A percentile compares a stretch with the other conserved stretches of the same genome.
These are phyloP conservation scores for Chrysomallon squamiferum DNA, from an alignment of 1,140 invertebrate species.

Conservation along the genomic window DNA sequence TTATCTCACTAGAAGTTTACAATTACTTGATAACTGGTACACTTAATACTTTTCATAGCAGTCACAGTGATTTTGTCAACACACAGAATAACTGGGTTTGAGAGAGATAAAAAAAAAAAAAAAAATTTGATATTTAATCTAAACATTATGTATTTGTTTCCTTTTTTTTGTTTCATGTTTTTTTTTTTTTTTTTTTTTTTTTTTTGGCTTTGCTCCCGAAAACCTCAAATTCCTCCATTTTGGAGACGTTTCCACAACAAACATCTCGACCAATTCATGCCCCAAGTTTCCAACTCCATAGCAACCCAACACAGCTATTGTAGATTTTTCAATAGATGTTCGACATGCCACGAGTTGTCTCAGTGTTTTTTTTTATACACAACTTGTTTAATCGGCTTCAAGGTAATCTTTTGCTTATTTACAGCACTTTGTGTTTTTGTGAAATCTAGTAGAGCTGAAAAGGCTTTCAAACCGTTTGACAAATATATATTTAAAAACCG, in stretches of 20 bases:
- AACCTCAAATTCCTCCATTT: conserved; percentile 13
- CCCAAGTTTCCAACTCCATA: conserved; percentile 1
- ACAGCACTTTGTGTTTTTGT: conserved; percentile 3
- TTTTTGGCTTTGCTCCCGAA: conserved; percentile 7
- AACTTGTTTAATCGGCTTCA: too few species aligned
- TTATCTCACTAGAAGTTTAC: too few species aligned
- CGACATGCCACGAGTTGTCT: background rate
- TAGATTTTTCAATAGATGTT: conserved; percentile 5
- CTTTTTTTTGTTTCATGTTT: too few species aligned
- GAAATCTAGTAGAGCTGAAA: background rate
- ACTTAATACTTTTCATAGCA: too few species aligned
- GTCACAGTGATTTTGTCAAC: too few species aligned
- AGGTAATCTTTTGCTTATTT: background rate
- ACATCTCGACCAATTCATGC: background rate
- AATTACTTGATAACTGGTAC: too few species aligned
- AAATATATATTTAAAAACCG: background rate
- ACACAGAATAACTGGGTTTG: too few species aligned
- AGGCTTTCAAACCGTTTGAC: background rate
- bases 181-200: too few species aligned
- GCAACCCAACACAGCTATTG: conserved; percentile 4
- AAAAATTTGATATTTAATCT: too few species aligned
- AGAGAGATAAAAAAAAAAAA: too few species aligned
- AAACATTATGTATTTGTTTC: too few species aligned
- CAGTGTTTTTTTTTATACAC: too few species aligned
- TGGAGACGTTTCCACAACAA: conserved; percentile 4